These are phyloP conservation scores for Nemapogon koenigi DNA, from an alignment of 2,888 invertebrate genomes.

Conservation along the genomic window DNA sequence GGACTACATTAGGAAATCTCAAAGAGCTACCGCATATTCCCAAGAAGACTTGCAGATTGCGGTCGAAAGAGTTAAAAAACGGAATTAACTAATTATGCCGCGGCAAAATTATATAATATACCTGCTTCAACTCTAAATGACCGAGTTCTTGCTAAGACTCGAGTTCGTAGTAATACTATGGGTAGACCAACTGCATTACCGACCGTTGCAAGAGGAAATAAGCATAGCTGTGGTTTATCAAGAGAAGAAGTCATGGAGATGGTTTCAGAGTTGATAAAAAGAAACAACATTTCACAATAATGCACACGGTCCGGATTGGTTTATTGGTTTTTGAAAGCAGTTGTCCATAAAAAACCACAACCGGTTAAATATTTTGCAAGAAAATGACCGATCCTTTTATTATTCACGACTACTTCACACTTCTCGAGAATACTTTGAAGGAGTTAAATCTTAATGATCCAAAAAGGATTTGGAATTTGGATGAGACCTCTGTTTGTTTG, in stretches of 20 bases:
- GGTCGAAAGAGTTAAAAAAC: too few species aligned
- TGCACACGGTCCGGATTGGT: too few species aligned
- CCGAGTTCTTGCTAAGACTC: background rate
- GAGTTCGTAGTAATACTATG: background rate
- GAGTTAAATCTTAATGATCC: constrained; percentile 4
- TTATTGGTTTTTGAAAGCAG: too few species aligned
- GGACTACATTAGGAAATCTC: background rate
- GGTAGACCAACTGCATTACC: background rate
- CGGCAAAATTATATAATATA: background rate
- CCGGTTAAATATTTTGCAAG: constrained; percentile 1
- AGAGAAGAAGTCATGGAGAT: background rate
- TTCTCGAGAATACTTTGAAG: constrained; percentile 10
- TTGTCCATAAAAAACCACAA: background rate
- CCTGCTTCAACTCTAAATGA: background rate
- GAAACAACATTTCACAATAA: too few species aligned
- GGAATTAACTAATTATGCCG: background rate
- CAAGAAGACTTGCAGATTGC: background rate
- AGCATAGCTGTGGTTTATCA: background rate
- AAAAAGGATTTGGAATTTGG: constrained; percentile 3
- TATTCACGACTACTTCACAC: constrained; percentile 11
- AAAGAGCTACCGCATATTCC: background rate
- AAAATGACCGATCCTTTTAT: constrained; percentile 14
- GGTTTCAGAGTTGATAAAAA: too few species aligned
- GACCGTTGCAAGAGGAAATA: background rate
- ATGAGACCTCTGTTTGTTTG: background rate